Base-by-base conservation (phyloP, 1,140 invertebrate genomes). In the Trichonephila clavipes region DNA sequence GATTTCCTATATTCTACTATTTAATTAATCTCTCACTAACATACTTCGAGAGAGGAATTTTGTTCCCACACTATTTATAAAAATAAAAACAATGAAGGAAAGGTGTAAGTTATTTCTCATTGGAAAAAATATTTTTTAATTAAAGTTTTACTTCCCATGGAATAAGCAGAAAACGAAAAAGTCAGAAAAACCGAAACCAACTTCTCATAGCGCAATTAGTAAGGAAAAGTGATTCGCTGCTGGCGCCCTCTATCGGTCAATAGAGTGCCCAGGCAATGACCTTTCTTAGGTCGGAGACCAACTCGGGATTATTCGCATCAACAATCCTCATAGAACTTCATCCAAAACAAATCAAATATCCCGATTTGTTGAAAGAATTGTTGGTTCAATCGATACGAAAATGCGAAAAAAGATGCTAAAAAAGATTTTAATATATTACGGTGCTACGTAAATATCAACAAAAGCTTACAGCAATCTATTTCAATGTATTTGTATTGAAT, bases 201-300 rank as follows among this genome's bases (percentile, higher is more conserved):
- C 16, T 18, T 18, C 34, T 34, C 72, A 19, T 18, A 34, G 28
- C 72, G 12, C 34, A 77, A 77, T 34, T 77, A 77, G 18, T 12
- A 28, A 77, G 28, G 28, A 34, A 77, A 77, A 77, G 72, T 19
- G 2, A 77, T 77, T 87, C 59, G 58, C 28, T 64, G 28, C 24
- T 66, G 69, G 69, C 88, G 88, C 88, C 88, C 88, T 81, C 88
- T 90, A 40, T 77, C 24, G 88, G 44, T 44, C 19, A 62, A 34
- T 58, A 40, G 51, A 61, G 44, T 34, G 69, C 69, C n/a, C 88
- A 90, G 88, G 88, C 88, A 90, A 90, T 90, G 88, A 90, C 88
- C 88, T 90, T 62, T 90, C 44, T 51, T 44, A 59, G 69, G 28
- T 44, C 64, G 40, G 19, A 61, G 24, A 16, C 5, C 28, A 44